Base-by-base conservation (phyloP, 2,888 invertebrate species). In the Drosophila seclusa region DNA sequence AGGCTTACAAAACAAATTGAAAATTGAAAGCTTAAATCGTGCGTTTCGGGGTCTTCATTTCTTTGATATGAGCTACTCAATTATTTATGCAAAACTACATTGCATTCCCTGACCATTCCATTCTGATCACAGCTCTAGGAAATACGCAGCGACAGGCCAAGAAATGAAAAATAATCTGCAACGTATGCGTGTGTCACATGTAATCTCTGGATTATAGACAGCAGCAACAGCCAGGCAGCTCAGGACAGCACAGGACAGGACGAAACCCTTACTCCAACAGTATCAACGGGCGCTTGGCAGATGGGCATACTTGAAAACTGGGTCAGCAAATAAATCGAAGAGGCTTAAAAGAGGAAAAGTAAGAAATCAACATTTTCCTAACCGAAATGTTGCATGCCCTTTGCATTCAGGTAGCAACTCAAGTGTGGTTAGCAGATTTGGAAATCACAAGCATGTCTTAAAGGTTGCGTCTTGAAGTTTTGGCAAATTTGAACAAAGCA, bases 131-230 rank as follows among this genome's bases (percentile, higher is more conserved):
- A 31, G 52, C 42, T 64, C 48, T 65, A 49, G 59, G 66, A 79
- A 75, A 78, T 75, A 65, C 78, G 57, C 54, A 75, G 72, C 86
- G 88, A 80, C 87, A 83, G 75, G 48, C 71, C 63, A 84, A 87
- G 89, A 84, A 85, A 89, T 89, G 87, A 87, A 87, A 89, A 89
- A 89, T 87, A 89, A 89, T 75, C 85, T 89, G 89, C 89, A 89
- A 79, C 89, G 87, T 84, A 80, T 89, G 89, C 82, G 89, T 85
- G 85, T 85, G 87, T 85, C 85, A 87, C 87, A 78, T 85, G 85
- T 85, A 85, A 85, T 85, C 85, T 87, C 75, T 67, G 89, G 85
- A 89, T 85, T 85, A 89, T 85, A 74, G 89, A 84, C 85, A 85
- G 89, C 80, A 74, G 59, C 74, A 68, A 40, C 57, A 31, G 21